phyloP scores from a whole-genome alignment of 1,140 invertebrate species.

The Cataglyphis hispanica region DNA sequence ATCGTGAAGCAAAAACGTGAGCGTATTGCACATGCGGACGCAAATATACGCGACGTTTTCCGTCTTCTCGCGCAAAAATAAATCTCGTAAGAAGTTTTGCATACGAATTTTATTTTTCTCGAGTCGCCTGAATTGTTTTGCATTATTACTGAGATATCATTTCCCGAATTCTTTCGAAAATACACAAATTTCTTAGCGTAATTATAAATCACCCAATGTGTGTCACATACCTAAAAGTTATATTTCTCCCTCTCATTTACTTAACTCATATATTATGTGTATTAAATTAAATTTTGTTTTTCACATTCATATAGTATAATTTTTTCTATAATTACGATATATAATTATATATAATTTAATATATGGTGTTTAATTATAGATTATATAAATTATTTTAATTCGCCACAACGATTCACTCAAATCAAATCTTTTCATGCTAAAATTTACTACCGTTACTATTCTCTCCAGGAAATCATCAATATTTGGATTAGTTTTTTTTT shows the following conservation, averaged over 20 bases:
- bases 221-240: too few relatives aligned
- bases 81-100: neutral
- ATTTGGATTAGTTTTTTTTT: neutral
- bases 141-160: neutral
- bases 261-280: neutral
- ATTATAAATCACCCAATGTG: neutral
- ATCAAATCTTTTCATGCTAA: neutral
- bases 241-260: neutral
- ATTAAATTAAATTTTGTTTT: slow-evolving; percentile 17
- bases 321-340: neutral
- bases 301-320: neutral
- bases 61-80: neutral
- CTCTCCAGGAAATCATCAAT: neutral
- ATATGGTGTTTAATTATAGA: neutral
- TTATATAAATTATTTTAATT: slow-evolving; percentile 10
- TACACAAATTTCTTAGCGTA: neutral
- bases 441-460: neutral
- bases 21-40: neutral
- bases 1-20: neutral
- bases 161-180: neutral
- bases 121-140: neutral
- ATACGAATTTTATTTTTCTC: neutral
- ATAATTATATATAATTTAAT: neutral
- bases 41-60: neutral
- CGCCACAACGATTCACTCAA: neutral